These are phyloP conservation scores for Drosophila suzukii DNA, from an alignment of 1,140 invertebrate genomes.

Conservation along the genomic window DNA sequence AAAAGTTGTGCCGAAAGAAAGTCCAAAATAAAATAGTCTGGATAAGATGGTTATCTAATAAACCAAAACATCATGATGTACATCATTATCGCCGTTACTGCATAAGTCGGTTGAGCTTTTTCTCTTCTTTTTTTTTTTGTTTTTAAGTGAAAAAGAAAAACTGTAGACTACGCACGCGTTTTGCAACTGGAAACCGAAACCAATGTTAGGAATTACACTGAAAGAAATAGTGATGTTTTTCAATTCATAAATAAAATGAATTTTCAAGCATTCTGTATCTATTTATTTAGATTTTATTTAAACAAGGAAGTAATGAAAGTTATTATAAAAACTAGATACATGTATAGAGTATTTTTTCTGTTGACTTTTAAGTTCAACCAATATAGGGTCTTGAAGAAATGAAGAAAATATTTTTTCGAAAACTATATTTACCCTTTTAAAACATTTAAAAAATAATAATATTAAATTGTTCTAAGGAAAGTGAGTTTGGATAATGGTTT, in stretches of 20 bases:
- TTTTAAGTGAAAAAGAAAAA: conserved; percentile 36
- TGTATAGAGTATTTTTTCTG: too few relatives aligned
- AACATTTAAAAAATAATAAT: too few relatives aligned
- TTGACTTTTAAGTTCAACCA: too few relatives aligned
- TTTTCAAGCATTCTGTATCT: too few relatives aligned
- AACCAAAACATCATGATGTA: conserved; percentile 27
- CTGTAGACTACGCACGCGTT: conserved; percentile 44
- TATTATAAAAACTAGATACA: too few relatives aligned
- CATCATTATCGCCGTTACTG: conserved; percentile 34
- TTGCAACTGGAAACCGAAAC: conserved; percentile 53
- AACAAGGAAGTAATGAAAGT: too few relatives aligned
- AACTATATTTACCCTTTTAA: too few relatives aligned
- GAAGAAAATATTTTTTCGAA: too few relatives aligned
- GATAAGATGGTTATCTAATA: conserved; percentile 48
- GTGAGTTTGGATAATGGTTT: too few relatives aligned
- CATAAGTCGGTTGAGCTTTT: conserved; percentile 33
- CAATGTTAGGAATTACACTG: conserved; percentile 16
- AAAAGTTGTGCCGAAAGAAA: conserved; percentile 18
- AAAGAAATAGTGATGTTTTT: not conserved
- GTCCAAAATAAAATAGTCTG: conserved; percentile 18
- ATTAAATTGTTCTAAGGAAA: too few relatives aligned
- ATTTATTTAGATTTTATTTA: too few relatives aligned
- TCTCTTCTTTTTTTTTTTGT: conserved; percentile 17
- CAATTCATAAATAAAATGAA: not conserved
- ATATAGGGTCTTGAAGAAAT: too few relatives aligned